These are phyloP conservation scores for Sarcophaga carnaria DNA, from an alignment of 2,888 invertebrate species.

Conservation along the genomic window DNA sequence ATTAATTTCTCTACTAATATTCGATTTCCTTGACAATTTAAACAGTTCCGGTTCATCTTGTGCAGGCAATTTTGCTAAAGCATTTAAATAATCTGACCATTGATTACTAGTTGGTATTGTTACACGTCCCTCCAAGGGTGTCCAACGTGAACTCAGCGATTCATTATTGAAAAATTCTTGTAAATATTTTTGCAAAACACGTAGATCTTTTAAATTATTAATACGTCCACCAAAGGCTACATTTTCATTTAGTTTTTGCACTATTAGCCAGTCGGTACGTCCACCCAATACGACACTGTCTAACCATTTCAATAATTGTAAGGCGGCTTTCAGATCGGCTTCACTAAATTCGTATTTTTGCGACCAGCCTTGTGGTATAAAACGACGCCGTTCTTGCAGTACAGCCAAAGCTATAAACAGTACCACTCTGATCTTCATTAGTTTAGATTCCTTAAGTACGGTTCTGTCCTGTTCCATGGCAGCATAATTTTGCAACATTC, in stretches of 20 bases:
- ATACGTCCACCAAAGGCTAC: conserved; percentile 94
- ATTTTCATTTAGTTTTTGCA: conserved; percentile 89
- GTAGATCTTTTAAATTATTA: conserved; percentile 88
- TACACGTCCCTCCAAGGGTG: conserved; percentile 82
- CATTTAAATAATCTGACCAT: conserved; percentile 79
- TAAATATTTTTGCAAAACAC: conserved; percentile 83
- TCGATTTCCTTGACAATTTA: conserved; percentile 79
- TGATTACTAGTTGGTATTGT: conserved; percentile 78
- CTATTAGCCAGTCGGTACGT: conserved; percentile 86
- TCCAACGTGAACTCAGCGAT: conserved; percentile 85
- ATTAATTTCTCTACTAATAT: conserved; percentile 78
- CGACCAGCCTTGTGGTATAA: conserved; percentile 96
- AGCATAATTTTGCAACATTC: conserved; percentile 89
- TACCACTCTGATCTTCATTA: conserved; percentile 87
- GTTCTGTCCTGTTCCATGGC: conserved; percentile 70
- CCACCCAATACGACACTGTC: conserved; percentile 74
- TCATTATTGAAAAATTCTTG: conserved; percentile 84
- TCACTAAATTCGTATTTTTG: conserved; percentile 94
- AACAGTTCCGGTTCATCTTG: conserved; percentile 79
- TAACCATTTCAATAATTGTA: conserved; percentile 83
- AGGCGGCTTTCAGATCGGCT: conserved; percentile 89
- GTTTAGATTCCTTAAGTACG: conserved; percentile 77
- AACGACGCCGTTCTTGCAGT: conserved; percentile 94
- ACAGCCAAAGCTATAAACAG: conserved; percentile 95
- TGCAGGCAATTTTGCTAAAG: conserved; percentile 78